Evolutionary conservation across 2,113 vertebrate species (phyloP), one percentile per base, ranked within the genome.

Genomic region (Toxotes chatareus): DNA sequence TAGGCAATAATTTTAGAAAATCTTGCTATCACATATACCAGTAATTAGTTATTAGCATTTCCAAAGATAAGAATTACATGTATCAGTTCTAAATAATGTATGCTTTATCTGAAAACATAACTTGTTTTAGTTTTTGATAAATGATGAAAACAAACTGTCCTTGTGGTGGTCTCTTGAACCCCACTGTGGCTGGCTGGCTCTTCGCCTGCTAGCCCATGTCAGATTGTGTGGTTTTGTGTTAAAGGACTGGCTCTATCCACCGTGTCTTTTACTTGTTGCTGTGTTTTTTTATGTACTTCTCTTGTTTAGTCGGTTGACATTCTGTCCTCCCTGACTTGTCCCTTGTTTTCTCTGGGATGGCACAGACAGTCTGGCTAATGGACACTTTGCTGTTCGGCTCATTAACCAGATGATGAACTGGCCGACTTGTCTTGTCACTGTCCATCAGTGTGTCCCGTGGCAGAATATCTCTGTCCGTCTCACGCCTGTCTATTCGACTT

Each of bases 91-190:
- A 7, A 76, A 19, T 64, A 57, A 23, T 42, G 19, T 34, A 19
- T 23, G 76, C 4, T 46, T 61, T 19, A 53, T 32, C 47, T 31
- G 2, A 51, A 82, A 62, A 53, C 2, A 59, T 0, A 57, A 34
- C 44, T 16, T 47, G 60, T 80, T 69, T 82, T 75, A 46, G 73
- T 34, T 77, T 84, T 86, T 91, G 86, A 88, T 89, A 89, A 91
- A 90, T 92, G 92, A 93, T 86, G 89, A 90, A 88, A 92, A 88
- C 61, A 76, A 57, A 34, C 55, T 56, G 76, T 75, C 72, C 27
- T 27, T 34, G 74, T 87, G 88, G 80, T 79, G 87, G 82, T 88
- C 80, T 76, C 76, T 86, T 88, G 84, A 72, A 61, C 72, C 76
- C 84, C 82, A 19, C 85, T 90, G 87, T 85, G 63, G 55, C 55